Conservation (phyloP, 2,888 invertebrate species). For the Lasioglossum pauxillum region DNA sequence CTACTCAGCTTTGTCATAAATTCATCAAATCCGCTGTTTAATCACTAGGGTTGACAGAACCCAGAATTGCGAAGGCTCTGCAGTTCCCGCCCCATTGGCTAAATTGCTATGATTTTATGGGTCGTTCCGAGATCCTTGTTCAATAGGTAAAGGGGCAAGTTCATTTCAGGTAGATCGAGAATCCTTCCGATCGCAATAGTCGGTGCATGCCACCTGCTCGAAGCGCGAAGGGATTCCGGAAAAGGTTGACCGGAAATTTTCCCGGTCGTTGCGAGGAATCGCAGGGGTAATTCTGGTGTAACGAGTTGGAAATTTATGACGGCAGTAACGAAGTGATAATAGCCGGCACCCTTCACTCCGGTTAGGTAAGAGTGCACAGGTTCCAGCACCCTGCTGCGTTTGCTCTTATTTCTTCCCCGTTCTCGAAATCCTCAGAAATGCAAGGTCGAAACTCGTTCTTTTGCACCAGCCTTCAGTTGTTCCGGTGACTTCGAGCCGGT, state of each 20-base stretch:
- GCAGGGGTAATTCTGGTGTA: slow-evolving; percentile 69
- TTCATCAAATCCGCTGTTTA: too few relatives aligned
- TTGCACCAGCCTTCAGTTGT: slow-evolving; percentile 28
- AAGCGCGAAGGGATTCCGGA: neutral
- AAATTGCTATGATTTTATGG: neutral
- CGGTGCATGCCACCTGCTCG: slow-evolving; percentile 38
- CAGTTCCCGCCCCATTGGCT: neutral
- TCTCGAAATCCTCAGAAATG: slow-evolving; percentile 40
- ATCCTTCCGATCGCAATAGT: slow-evolving; percentile 13
- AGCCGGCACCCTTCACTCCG: slow-evolving; percentile 76
- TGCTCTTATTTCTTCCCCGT: slow-evolving; percentile 76
- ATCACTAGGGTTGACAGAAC: neutral
- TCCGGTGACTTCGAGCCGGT: slow-evolving; percentile 28
- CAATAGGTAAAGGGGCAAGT: neutral
- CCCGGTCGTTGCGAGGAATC: slow-evolving; percentile 43
- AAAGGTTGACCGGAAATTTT: slow-evolving; percentile 40
- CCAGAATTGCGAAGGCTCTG: neutral
- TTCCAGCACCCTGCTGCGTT: slow-evolving; percentile 75
- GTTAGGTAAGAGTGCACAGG: slow-evolving; percentile 76
- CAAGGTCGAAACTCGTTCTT: slow-evolving; percentile 23
- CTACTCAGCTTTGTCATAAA: too few relatives aligned
- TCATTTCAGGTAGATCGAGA: neutral
- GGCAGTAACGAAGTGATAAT: slow-evolving; percentile 83
- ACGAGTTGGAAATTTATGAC: slow-evolving; percentile 80
- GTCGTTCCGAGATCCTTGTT: neutral